Base-by-base conservation (phyloP, 2,797 vertebrate genomes). In the Champsocephalus gunnari region DNA sequence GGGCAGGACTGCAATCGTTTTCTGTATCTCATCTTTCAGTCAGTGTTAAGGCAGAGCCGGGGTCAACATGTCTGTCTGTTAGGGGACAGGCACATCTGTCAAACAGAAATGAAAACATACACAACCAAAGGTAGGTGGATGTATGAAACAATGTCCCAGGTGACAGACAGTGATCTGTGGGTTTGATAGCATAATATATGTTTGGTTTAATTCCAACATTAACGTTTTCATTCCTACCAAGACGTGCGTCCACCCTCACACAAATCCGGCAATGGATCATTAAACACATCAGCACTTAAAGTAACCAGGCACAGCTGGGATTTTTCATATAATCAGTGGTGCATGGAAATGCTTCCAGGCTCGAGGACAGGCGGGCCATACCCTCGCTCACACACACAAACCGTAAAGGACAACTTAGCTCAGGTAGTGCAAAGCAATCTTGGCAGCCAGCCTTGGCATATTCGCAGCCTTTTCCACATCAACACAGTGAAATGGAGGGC, bases 391-490 rank as follows among this genome's bases (percentile, higher is more conserved):
- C 81, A 79, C 86, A 84, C 81, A 81, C 80, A 91, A 66, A 74
- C 82, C 48, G 43, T 90, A 92, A 91, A 92, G 90, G 84, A 90
- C 88, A 87, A 92, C 86, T 87, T 80, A 87, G 89, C 91, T 89
- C 90, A 92, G 89, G 90, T 89, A 92, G 81, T 69, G 84, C 89
- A 92, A 90, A 90, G 87, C 88, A 90, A 87, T 92, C 79, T 89
- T 90, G 91, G 89, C 88, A 85, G 84, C 76, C 81, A 72, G 83
- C 81, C 91, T 84, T 83, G 82, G 89, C 82, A 86, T 82, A 81
- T 88, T 85, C 75, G 54, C 87, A 83, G 83, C 79, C 66, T 90
- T 87, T 86, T 84, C 88, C 88, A 28, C 85, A 88, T 86, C 81
- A 87, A 81, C 87, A 85, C 84, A 84, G 87, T 78, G 85, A 89